Percentiles rank a stretch among this genome's conserved stretches.
Evolutionary conservation across 2,797 vertebrate genomes (phyloP).

Genomic region (Hippoglossus hippoglossus): DNA sequence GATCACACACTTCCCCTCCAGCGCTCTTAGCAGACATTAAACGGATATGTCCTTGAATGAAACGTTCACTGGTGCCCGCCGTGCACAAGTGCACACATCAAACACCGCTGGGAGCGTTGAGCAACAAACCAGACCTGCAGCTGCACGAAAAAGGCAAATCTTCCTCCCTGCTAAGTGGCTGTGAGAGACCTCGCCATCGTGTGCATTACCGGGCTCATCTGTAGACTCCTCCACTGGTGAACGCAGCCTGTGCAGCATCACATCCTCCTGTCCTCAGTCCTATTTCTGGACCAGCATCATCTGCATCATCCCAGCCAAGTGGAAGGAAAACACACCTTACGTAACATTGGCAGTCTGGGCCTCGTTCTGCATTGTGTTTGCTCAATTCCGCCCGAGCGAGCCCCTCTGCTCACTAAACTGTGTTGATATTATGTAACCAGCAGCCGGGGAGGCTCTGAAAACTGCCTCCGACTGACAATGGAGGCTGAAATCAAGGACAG

Average conservation of each 20-base stretch:
- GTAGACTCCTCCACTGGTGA: conserved; percentile 16
- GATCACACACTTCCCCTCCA: conserved; percentile 19
- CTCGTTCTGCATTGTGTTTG: conserved; percentile 47
- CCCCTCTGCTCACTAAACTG: conserved; percentile 62
- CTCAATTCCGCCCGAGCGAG: conserved; percentile 45
- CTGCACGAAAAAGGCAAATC: not conserved
- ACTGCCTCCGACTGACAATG: conserved; percentile 61
- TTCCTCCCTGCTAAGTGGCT: not conserved
- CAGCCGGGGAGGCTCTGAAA: conserved; percentile 58
- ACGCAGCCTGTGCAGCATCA: conserved; percentile 43
- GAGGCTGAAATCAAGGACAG: conserved; percentile 61
- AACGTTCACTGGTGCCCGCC: conserved; percentile 2
- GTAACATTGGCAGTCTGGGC: conserved; percentile 52
- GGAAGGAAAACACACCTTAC: conserved; percentile 74
- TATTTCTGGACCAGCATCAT: conserved; percentile 73
- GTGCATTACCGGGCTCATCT: conserved; percentile 15
- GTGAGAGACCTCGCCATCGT: not conserved
- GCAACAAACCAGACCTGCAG: conserved; percentile 2
- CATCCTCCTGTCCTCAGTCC: conserved; percentile 52
- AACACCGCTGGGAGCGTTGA: not conserved
- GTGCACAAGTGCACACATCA: not conserved
- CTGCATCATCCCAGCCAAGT: conserved; percentile 64
- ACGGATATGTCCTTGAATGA: conserved; percentile 24
- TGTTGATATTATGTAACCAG: conserved; percentile 74
- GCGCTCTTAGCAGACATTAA: conserved; percentile 36